Evolutionary conservation across 2,797 vertebrate species (phyloP).

Genomic region (Esox masquinongy): DNA sequence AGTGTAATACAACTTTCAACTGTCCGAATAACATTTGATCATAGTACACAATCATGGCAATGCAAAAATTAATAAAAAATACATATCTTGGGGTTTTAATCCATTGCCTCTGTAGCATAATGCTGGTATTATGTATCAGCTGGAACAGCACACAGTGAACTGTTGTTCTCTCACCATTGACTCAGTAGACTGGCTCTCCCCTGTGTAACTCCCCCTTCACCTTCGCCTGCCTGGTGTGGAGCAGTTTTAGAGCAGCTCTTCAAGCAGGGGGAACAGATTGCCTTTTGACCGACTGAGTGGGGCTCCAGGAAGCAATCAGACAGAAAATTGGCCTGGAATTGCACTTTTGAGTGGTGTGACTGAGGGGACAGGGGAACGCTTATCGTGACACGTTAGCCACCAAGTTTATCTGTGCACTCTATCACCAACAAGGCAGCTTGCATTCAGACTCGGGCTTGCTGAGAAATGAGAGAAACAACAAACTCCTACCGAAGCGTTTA

Average conservation of each 20-base stretch:
- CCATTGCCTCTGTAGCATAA: neutral
- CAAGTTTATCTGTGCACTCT: conserved; percentile 60
- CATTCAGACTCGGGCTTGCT: conserved; percentile 7
- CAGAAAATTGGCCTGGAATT: conserved; percentile 71
- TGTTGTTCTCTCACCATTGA: conserved; percentile 4
- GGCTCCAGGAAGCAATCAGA: conserved; percentile 71
- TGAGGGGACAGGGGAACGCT: conserved; percentile 38
- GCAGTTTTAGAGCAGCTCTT: conserved; percentile 36
- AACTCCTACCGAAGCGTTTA: conserved; percentile 35
- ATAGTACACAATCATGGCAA: neutral
- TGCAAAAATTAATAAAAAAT: neutral
- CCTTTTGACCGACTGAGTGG: conserved; percentile 58
- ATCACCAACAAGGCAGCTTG: conserved; percentile 41
- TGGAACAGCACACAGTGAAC: neutral
- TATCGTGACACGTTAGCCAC: conserved; percentile 58
- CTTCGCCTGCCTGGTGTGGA: neutral
- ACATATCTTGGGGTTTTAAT: neutral
- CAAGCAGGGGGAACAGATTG: conserved; percentile 64
- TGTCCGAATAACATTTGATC: too few species aligned
- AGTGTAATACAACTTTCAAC: neutral
- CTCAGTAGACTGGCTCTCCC: neutral
- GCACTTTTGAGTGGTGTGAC: conserved; percentile 56
- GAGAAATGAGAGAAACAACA: conserved; percentile 44
- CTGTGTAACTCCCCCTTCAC: neutral
- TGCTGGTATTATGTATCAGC: conserved; percentile 10